Evolutionary conservation across 2,888 invertebrate genomes (phyloP).

Genomic region (Tuberolachnus salignus): DNA sequence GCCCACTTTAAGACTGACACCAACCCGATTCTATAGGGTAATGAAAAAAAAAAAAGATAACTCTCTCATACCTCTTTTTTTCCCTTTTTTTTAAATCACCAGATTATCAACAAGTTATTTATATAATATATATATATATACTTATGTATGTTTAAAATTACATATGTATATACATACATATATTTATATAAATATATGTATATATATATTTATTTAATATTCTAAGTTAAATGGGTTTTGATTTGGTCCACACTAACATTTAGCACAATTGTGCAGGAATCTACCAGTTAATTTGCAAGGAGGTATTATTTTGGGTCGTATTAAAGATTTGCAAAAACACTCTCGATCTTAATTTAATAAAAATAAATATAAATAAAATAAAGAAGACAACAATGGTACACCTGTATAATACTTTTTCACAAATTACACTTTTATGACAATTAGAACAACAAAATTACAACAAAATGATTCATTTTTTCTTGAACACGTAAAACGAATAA

Average conservation of each 20-base stretch:
- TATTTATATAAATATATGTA: neutral
- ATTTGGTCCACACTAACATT: slow-evolving; percentile 56
- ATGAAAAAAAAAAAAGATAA: slow-evolving; percentile 8
- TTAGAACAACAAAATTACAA: slow-evolving; percentile 19
- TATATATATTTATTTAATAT: slow-evolving; percentile 28
- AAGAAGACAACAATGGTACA: slow-evolving; percentile 47
- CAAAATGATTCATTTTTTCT: neutral
- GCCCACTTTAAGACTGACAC: slow-evolving; percentile 53
- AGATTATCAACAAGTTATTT: neutral
- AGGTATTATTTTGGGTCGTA: neutral
- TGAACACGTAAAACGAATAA: neutral
- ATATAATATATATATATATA: slow-evolving; percentile 18
- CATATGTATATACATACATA: slow-evolving; percentile 1
- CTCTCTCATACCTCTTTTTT: slow-evolving; percentile 36
- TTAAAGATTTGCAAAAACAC: slow-evolving; percentile 5
- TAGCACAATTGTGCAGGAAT: slow-evolving; percentile 49
- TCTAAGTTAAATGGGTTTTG: slow-evolving; percentile 50
- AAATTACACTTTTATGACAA: neutral
- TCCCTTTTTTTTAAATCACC: neutral
- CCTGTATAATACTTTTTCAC: slow-evolving; percentile 3
- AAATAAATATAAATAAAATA: slow-evolving; percentile 27
- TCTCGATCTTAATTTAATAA: neutral
- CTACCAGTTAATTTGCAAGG: slow-evolving; percentile 9
- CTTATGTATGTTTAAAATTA: neutral
- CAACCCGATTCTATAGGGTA: slow-evolving; percentile 20